Evolutionary conservation across 64 coral and sea anemone genomes (phyloP).

Genomic region (Actinia tenebrosa): DNA sequence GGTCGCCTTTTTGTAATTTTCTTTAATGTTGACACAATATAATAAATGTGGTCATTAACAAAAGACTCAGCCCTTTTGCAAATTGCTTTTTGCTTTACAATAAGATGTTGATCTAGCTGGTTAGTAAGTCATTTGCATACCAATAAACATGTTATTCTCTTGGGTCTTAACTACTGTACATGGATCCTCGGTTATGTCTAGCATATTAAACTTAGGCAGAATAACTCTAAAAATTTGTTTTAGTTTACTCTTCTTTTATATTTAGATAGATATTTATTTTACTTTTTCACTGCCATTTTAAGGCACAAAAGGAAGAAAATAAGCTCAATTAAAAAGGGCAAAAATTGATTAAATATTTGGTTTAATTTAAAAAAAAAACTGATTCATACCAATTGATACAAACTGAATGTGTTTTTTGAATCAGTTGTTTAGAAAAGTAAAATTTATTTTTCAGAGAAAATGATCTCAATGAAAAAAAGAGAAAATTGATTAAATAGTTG

Average conservation of each 20-base stretch:
- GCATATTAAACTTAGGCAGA: not conserved
- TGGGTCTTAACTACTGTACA: not conserved
- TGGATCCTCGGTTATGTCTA: not conserved
- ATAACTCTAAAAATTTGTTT: not conserved
- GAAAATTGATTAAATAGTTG: no score
- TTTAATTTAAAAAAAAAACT: not conserved
- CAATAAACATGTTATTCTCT: not conserved
- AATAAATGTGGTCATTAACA: conserved; percentile 17
- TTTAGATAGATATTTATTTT: not conserved
- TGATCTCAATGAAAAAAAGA: no score
- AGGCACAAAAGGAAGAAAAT: not conserved
- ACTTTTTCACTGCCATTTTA: not conserved
- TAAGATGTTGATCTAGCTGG: not conserved
- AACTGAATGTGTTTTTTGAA: no score
- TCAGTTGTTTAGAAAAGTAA: no score
- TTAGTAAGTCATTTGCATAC: not conserved
- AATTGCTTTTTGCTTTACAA: not conserved
- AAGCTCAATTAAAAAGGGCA: not conserved
- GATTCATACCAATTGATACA: no score
- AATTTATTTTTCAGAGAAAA: no score
- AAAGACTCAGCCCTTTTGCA: not conserved
- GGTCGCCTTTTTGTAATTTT: conserved; percentile 3
- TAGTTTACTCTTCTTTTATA: not conserved
- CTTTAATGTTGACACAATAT: conserved; percentile 17
- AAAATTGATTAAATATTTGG: not conserved